phyloP scores from a whole-genome alignment of 2,888 invertebrate species.

The Tetragnatha montana region DNA sequence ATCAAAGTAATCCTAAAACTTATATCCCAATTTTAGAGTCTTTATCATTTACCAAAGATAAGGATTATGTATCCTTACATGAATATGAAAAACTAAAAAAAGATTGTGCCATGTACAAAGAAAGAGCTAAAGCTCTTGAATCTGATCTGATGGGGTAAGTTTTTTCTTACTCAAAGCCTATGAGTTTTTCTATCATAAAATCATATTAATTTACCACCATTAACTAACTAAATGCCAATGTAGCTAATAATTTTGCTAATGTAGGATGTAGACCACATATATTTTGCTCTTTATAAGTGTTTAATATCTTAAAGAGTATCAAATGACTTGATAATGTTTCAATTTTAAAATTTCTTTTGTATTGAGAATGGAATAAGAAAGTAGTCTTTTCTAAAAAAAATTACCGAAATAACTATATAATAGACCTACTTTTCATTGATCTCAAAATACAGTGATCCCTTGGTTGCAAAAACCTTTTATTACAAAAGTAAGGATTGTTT shows the following conservation, averaged over 20 bases:
- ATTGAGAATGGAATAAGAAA: too few species aligned
- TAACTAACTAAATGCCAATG: too few species aligned
- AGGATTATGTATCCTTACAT: conserved; percentile 72
- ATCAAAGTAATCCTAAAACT: background rate
- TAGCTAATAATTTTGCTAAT: too few species aligned
- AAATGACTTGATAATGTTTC: too few species aligned
- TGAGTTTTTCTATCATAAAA: too few species aligned
- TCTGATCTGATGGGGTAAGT: conserved; percentile 77
- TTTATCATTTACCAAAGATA: conserved; percentile 6
- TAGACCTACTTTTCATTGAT: background rate
- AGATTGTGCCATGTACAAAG: conserved; percentile 76
- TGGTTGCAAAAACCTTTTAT: background rate
- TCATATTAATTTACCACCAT: too few species aligned
- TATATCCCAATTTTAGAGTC: background rate
- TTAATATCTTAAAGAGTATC: too few species aligned
- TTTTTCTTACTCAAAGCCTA: background rate
- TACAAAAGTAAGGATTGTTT: background rate
- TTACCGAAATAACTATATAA: too few species aligned
- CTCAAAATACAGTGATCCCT: background rate
- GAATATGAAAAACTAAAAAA: conserved; percentile 76
- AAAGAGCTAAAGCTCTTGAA: conserved; percentile 76
- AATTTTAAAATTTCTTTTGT: too few species aligned
- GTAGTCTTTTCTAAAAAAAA: too few species aligned
- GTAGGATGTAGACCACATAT: too few species aligned
- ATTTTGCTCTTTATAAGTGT: too few species aligned